These are phyloP conservation scores for Ibidorhyncha struthersii DNA, from an alignment of 2,113 vertebrate species.

Conservation along the genomic window DNA sequence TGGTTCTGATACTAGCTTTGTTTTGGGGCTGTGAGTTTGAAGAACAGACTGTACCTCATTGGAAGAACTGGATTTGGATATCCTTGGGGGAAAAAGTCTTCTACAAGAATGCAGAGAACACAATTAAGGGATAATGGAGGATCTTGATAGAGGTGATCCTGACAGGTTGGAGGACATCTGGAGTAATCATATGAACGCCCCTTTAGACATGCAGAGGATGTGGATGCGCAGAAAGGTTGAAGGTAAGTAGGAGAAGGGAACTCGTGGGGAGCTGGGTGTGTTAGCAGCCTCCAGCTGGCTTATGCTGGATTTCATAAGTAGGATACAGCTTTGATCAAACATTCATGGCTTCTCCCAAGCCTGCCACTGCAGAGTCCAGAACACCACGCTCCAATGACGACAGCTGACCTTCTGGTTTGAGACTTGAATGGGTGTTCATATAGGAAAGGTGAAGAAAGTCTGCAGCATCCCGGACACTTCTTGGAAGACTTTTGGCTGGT, in stretches of 20 bases:
- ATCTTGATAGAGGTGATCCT: not conserved
- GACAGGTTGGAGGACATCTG: not conserved
- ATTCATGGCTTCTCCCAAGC: not conserved
- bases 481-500: not conserved
- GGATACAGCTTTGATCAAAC: not conserved
- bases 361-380: not conserved
- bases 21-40: not conserved
- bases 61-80: not conserved
- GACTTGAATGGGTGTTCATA: not conserved
- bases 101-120: not conserved
- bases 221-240: not conserved
- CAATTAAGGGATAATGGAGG: not conserved
- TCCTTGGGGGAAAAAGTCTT: not conserved
- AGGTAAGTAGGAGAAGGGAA: not conserved
- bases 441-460: not conserved
- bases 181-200: rapidly evolving
- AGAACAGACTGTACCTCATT: not conserved
- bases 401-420: not conserved
- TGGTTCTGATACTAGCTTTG: not conserved
- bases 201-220: not conserved
- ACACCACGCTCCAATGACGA: not conserved
- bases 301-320: not conserved
- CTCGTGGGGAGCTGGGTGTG: not conserved
- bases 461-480: not conserved
- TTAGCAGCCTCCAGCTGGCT: not conserved